phyloP scores from a whole-genome alignment of 2,888 invertebrate species.

The Mactromeris polynyma region DNA sequence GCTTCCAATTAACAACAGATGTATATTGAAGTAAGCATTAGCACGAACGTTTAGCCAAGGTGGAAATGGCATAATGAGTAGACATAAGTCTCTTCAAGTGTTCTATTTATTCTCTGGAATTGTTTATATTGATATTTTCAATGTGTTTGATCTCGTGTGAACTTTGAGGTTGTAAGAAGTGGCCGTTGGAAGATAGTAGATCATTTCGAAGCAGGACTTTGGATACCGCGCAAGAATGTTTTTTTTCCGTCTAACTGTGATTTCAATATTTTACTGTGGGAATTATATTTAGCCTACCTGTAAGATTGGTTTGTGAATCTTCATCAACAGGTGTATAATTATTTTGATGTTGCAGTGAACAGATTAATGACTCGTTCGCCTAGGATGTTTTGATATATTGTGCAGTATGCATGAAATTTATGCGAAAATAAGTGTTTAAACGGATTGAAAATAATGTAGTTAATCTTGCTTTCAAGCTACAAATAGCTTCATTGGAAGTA shows the following conservation, averaged over 20 bases:
- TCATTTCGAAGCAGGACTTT: neutral
- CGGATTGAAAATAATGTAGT: neutral
- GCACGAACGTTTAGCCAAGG: neutral
- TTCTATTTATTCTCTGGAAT: neutral
- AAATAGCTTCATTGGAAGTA: neutral
- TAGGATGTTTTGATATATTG: neutral
- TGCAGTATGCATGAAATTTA: slow-evolving; percentile 8
- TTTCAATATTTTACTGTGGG: neutral
- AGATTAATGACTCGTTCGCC: neutral
- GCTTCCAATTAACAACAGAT: neutral
- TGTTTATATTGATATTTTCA: neutral
- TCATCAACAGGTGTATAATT: neutral
- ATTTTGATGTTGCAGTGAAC: too few species aligned
- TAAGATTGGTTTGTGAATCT: neutral
- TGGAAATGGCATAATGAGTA: neutral
- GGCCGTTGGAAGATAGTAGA: neutral
- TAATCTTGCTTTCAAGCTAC: neutral
- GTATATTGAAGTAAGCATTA: neutral
- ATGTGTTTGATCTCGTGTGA: neutral
- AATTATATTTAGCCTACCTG: neutral
- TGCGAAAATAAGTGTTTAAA: neutral
- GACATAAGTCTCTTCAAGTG: neutral
- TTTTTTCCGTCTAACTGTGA: neutral
- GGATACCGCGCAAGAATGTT: neutral
- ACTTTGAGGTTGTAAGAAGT: neutral